These are phyloP conservation scores for Lethrus apterus DNA, from an alignment of 1,140 invertebrate species.

Conservation along the genomic window DNA sequence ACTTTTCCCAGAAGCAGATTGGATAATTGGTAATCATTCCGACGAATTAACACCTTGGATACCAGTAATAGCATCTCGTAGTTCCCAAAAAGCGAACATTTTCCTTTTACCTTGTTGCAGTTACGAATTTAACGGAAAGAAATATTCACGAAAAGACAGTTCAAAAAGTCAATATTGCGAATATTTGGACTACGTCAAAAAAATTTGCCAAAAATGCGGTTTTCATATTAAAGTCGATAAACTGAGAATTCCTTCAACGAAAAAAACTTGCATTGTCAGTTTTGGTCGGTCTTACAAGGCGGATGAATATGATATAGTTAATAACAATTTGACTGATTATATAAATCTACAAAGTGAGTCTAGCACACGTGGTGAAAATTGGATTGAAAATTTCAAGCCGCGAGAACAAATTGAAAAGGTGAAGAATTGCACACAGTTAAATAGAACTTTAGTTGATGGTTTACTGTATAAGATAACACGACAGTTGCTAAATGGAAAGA, in stretches of 20 bases:
- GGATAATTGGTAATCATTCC: conserved; percentile 98
- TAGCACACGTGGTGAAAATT: conserved; percentile 25
- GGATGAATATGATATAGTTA: conserved; percentile 37
- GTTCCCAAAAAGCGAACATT: conserved; percentile 61
- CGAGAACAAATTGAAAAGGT: conserved; percentile 62
- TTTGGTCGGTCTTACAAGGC: conserved; percentile 45
- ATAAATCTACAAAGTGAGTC: conserved; percentile 18
- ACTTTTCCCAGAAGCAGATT: conserved; percentile 74
- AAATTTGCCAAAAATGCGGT: conserved; percentile 64
- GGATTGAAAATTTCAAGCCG: conserved; percentile 54
- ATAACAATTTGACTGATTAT: conserved; percentile 28
- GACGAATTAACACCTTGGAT: conserved; percentile 98
- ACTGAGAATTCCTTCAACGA: conserved; percentile 92
- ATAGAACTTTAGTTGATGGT: conserved; percentile 52
- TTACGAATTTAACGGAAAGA: conserved; percentile 82
- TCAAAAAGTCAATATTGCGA: conserved; percentile 70
- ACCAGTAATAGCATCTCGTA: conserved; percentile 79
- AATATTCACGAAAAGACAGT: conserved; percentile 63
- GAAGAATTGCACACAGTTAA: conserved; percentile 80
- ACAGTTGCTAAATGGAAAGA: conserved; percentile 40
- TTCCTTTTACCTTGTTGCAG: conserved; percentile 94
- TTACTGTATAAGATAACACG: conserved; percentile 50
- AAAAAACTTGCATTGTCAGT: conserved; percentile 78
- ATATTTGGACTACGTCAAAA: conserved; percentile 72
- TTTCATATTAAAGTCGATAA: conserved; percentile 72